Percentiles rank a stretch among this genome's conserved stretches.
Conservation (phyloP, 2,797 vertebrate genomes). For the Synanceia verrucosa region DNA sequence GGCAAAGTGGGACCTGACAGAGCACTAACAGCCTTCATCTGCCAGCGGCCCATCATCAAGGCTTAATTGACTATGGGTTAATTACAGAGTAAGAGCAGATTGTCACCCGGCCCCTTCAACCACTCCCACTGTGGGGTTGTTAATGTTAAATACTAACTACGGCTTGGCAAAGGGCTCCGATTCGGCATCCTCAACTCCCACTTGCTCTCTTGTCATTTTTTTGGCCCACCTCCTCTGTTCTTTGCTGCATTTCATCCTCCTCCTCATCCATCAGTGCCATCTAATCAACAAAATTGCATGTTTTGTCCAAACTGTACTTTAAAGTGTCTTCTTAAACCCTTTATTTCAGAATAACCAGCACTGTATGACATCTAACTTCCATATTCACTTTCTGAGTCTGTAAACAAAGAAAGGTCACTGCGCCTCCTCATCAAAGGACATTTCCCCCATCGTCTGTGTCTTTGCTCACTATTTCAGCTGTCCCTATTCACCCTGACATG, state of each 20-base stretch:
- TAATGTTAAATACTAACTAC: conserved; percentile 76
- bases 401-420: conserved; percentile 11
- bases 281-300: conserved; percentile 46
- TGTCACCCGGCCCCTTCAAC: conserved; percentile 69
- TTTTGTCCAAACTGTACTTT: conserved; percentile 27
- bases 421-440: conserved; percentile 18
- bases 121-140: conserved; percentile 77
- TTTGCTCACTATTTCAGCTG: conserved; percentile 19
- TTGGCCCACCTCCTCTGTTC: conserved; percentile 60
- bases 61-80: conserved; percentile 78
- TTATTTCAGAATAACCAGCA: background rate
- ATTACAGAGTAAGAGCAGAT: conserved; percentile 73
- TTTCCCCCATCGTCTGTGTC: background rate
- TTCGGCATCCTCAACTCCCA: conserved; percentile 75
- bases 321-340: conserved; percentile 16
- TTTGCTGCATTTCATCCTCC: conserved; percentile 46
- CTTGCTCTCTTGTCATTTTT: conserved; percentile 63
- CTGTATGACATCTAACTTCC: conserved; percentile 1
- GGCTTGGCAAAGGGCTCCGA: conserved; percentile 59
- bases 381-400: background rate
- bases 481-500: conserved; percentile 26
- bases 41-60: conserved; percentile 64
- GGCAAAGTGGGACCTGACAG: conserved; percentile 69
- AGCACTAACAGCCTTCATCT: conserved; percentile 53
- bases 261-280: conserved; percentile 30